phyloP scores from a whole-genome alignment of 2,888 invertebrate species.

The Tanypteryx hageni region DNA sequence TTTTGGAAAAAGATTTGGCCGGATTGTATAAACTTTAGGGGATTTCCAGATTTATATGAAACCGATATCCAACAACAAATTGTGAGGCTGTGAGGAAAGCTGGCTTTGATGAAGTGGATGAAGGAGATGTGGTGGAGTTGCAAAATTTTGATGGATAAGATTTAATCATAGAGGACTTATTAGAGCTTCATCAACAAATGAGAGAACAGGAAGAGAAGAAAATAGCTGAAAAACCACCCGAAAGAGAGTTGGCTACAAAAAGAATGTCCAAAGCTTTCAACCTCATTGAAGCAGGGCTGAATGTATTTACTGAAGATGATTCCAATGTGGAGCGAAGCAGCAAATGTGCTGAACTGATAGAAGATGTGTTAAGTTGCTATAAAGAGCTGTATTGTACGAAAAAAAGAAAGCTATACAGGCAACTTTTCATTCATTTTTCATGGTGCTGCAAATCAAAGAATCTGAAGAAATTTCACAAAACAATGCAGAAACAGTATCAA shows the following conservation, averaged over 20 bases:
- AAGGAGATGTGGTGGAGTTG: too few relatives aligned
- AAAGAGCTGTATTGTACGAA: neutral
- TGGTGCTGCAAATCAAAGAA: too few relatives aligned
- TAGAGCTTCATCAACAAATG: slow-evolving; percentile 1
- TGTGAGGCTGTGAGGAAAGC: too few relatives aligned
- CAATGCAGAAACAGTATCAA: too few relatives aligned
- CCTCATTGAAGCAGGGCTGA: neutral
- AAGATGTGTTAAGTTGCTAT: neutral
- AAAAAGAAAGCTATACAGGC: neutral
- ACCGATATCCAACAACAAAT: too few relatives aligned
- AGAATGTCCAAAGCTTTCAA: neutral
- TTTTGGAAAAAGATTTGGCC: too few relatives aligned
- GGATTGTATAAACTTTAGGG: too few relatives aligned
- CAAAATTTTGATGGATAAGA: neutral
- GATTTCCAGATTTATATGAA: too few relatives aligned
- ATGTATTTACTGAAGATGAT: neutral
- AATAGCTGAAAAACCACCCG: neutral
- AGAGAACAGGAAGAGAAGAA: neutral
- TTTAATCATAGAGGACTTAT: neutral
- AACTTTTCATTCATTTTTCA: neutral
- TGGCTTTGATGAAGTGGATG: too few relatives aligned
- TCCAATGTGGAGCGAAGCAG: slow-evolving; percentile 24
- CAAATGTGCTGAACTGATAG: neutral
- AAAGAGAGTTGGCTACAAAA: neutral
- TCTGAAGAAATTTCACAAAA: too few relatives aligned